phyloP scores from a whole-genome alignment of 2,113 vertebrate species.

The human (Homo sapiens) region GRCh38 chr22:44870001-44870500 shows the following conservation, averaged over 20 bases:
- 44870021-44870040: too few species aligned
- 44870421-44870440: neutral
- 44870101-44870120: too few species aligned
- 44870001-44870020: too few species aligned
- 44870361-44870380: neutral
- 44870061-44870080: too few species aligned
- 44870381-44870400: fast-evolving
- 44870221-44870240: fast-evolving
- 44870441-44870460: fast-evolving
- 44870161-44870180: fast-evolving
- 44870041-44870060: too few species aligned
- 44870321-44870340: neutral
- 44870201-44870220: neutral
- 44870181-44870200: neutral
- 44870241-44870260: neutral
- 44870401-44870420: fast-evolving
- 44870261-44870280: neutral
- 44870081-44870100: too few species aligned
- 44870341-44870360: fast-evolving
- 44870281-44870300: neutral
- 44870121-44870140: too few species aligned
- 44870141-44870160: neutral
- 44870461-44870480: neutral
- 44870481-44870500: fast-evolving
- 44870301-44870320: fast-evolving